phyloP scores from a whole-genome alignment of 1,140 invertebrate species.

The Pogonognathellus flavescens region DNA sequence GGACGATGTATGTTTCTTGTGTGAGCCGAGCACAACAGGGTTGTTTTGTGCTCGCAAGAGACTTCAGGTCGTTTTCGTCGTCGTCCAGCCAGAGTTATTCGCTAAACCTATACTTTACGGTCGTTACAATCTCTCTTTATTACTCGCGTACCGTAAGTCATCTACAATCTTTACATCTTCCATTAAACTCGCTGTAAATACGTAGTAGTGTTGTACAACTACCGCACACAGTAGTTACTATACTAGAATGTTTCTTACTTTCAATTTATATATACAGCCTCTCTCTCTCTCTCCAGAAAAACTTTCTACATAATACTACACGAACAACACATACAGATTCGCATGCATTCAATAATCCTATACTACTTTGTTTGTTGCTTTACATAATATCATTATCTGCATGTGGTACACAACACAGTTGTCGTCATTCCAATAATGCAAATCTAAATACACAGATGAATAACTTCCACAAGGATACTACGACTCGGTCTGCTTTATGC shows the following conservation, averaged over 20 bases:
- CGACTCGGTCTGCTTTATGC: too few relatives aligned
- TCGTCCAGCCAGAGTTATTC: slow-evolving; percentile 25
- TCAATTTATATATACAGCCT: neutral
- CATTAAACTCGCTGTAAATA: neutral
- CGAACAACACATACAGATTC: neutral
- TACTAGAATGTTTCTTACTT: neutral
- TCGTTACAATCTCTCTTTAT: slow-evolving; percentile 48
- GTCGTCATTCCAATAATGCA: too few relatives aligned
- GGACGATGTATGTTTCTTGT: neutral
- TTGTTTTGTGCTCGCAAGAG: neutral
- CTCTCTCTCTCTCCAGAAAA: neutral
- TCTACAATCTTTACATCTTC: slow-evolving; percentile 49
- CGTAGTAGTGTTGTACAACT: neutral
- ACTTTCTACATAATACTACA: neutral
- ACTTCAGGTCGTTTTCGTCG: neutral
- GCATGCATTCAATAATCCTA: too few relatives aligned
- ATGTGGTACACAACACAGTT: too few relatives aligned
- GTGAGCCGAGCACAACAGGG: neutral
- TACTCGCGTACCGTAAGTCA: slow-evolving; percentile 46
- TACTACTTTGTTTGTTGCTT: too few relatives aligned
- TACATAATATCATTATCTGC: too few relatives aligned
- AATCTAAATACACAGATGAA: too few relatives aligned
- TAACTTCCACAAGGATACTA: too few relatives aligned
- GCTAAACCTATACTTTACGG: slow-evolving; percentile 47
- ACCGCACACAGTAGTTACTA: neutral